phyloP scores from a whole-genome alignment of 2,797 vertebrate species.

The Coranthus polyacanthus region DNA sequence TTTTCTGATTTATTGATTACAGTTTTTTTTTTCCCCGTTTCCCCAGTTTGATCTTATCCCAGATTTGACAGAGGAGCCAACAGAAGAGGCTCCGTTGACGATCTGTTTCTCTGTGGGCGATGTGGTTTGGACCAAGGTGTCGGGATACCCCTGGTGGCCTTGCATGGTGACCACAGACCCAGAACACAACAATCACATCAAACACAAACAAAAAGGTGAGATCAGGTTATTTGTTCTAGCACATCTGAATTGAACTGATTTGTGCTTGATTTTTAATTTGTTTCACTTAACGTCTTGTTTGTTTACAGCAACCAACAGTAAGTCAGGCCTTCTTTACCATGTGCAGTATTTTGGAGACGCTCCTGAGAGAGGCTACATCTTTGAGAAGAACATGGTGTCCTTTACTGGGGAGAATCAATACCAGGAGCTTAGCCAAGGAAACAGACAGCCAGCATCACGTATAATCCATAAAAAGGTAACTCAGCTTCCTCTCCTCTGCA shows the following conservation, averaged over 20 bases:
- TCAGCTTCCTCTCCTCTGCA: not conserved
- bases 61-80: conserved; percentile 58
- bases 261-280: not conserved
- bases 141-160: conserved; percentile 98
- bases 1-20: not conserved
- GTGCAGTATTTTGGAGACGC: conserved; percentile 98
- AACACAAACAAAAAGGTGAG: conserved; percentile 92
- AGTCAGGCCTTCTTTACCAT: conserved; percentile 88
- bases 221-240: not conserved
- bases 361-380: conserved; percentile 96
- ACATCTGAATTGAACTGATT: not conserved
- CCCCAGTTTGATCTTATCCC: conserved; percentile 45
- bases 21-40: not conserved
- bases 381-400: conserved; percentile 93
- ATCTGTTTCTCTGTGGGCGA: conserved; percentile 89
- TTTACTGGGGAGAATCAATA: conserved; percentile 94
- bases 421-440: conserved; percentile 89
- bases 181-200: conserved; percentile 89
- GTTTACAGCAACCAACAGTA: conserved; percentile 59
- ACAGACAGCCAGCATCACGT: conserved; percentile 86
- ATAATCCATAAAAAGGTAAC: conserved; percentile 91
- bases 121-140: conserved; percentile 97
- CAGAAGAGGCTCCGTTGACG: conserved; percentile 60
- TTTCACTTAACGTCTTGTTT: not conserved
- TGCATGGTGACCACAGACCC: conserved; percentile 97